Percentiles rank a stretch among this genome's conserved stretches.
Evolutionary conservation across 1,140 invertebrate genomes (phyloP).

Genomic region (Neodiprion fabricii): DNA sequence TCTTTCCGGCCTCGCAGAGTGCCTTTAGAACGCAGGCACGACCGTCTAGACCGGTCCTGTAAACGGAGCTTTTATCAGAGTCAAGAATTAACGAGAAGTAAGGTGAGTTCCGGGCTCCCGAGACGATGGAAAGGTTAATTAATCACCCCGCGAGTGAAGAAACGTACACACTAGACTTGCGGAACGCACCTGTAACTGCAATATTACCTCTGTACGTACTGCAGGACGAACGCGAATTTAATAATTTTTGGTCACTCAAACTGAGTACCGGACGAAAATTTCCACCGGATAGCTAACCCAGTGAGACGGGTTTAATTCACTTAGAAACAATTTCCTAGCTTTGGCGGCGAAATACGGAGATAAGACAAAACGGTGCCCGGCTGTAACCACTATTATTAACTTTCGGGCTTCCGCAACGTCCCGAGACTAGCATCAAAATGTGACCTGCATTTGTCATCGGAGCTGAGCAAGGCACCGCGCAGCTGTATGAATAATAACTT

Average conservation of each 20-base stretch:
- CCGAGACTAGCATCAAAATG: neutral
- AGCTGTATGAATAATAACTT: neutral
- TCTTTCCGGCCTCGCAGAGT: slow-evolving; percentile 72
- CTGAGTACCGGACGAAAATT: too few species aligned
- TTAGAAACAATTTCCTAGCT: too few species aligned
- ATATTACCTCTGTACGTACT: too few species aligned
- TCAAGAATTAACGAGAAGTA: neutral
- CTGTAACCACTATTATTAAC: too few species aligned
- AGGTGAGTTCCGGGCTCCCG: neutral
- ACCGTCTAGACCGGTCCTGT: slow-evolving; percentile 73
- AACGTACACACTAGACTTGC: neutral
- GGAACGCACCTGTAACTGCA: too few species aligned
- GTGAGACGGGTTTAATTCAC: too few species aligned
- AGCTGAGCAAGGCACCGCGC: neutral
- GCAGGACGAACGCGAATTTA: too few species aligned
- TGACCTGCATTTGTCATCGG: neutral
- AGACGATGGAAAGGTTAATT: neutral
- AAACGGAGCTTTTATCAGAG: slow-evolving; percentile 5
- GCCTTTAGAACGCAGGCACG: slow-evolving; percentile 71
- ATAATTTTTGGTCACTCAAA: too few species aligned
- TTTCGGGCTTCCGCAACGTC: too few species aligned
- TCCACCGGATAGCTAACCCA: too few species aligned
- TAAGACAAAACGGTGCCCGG: too few species aligned
- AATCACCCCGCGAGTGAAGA: neutral
- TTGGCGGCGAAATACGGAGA: too few species aligned